A percentile compares a stretch with the other conserved stretches of the same genome.
These are phyloP conservation scores for Aphelocoma californica DNA, from an alignment of 2,797 vertebrate species.

Conservation along the genomic window DNA sequence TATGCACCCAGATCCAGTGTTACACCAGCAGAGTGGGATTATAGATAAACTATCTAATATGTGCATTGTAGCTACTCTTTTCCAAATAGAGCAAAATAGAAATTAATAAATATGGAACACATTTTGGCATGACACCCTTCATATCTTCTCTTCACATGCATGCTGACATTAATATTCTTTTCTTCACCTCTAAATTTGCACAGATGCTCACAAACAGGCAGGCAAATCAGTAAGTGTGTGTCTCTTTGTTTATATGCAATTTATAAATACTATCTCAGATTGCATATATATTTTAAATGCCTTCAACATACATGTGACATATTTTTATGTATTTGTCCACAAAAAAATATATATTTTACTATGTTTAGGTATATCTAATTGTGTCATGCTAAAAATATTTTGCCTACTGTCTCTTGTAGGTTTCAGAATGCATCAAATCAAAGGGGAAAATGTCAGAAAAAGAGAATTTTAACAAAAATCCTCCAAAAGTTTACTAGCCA, in stretches of 20 bases:
- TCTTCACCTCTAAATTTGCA: neutral
- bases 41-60: neutral
- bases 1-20: neutral
- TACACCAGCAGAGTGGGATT: neutral
- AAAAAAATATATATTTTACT: neutral
- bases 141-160: neutral
- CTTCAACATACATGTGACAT: neutral
- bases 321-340: neutral
- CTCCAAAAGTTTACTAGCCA: neutral
- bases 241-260: neutral
- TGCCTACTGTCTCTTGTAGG: neutral
- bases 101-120: neutral
- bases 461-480: neutral
- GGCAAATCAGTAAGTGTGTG: neutral
- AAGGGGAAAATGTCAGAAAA: neutral
- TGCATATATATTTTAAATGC: neutral
- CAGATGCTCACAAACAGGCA: neutral
- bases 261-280: neutral
- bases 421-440: neutral
- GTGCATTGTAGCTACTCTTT: neutral
- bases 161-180: neutral
- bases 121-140: neutral
- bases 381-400: neutral
- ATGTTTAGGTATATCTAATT: neutral
- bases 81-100: neutral